Evolutionary conservation across 2,113 vertebrate species (phyloP), one percentile per base, ranked within the genome.

Genomic region (Pao palembangensis): DNA sequence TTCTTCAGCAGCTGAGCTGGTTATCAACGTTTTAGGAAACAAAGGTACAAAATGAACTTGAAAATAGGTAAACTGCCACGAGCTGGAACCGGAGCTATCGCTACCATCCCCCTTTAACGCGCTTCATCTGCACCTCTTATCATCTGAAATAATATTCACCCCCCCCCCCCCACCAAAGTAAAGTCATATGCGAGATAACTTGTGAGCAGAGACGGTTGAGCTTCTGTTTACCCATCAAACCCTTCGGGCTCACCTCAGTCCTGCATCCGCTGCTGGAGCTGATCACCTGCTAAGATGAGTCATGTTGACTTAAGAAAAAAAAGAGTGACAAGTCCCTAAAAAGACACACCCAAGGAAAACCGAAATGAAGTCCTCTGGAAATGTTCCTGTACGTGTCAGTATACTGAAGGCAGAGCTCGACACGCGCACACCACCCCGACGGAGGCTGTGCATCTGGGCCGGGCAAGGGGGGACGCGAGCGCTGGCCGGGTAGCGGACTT

Each of bases 251-350:
- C 16, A 28, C 18, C 44, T n/a, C 3, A 14, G 58, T 55, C 14
- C n/a, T 41, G 49, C 4, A 61, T 12, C 54, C 43, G 17, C 51
- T 52, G 8, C 52, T 52, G 15, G 28, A 28, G 8, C 18, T 47
- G 48, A 43, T 48, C 52, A 76, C 83, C 83, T 62, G 61, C 72
- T 69, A 75, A 74, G 72, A 70, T 70, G 51, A 84, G 69, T 71
- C 50, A 69, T 85, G 80, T 87, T 84, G 78, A 85, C 78, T 76
- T 66, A 63, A 14, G 50, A 49, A 49, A 51, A 55, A 46, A 50
- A 73, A 80, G 76, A 64, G 58, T 53, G 11, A 49, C 55, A 52
- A 59, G 61, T 64, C 66, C 8, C 52, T 65, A n/a, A 6, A 47
- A 69, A 63, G 38, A 79, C 76, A 73, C 85, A 64, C 80, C 80